A percentile compares a stretch with the other conserved stretches of the same genome.
These are phyloP conservation scores for Sarotherodon lohbergeri DNA, from an alignment of 2,113 vertebrate genomes.

Conservation along the genomic window DNA sequence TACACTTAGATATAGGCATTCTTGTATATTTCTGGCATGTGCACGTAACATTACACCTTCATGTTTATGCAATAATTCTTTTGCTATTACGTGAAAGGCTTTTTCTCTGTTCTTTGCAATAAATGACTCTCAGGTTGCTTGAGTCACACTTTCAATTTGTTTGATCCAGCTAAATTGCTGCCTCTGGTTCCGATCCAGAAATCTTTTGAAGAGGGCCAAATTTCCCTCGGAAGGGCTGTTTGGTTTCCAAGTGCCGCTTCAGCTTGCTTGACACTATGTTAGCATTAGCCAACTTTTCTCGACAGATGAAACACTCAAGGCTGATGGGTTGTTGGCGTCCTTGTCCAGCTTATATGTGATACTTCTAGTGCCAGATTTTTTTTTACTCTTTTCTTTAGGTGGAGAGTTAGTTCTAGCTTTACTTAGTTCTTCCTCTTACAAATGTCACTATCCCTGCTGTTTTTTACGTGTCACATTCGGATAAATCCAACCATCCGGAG, in stretches of 20 bases:
- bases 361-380: background rate
- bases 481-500: background rate
- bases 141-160: background rate
- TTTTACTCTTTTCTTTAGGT: background rate
- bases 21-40: background rate
- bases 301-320: background rate
- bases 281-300: background rate
- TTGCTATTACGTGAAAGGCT: background rate
- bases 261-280: background rate
- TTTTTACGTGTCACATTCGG: background rate
- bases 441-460: background rate
- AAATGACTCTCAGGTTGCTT: background rate
- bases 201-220: background rate
- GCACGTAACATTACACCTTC: background rate
- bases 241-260: background rate
- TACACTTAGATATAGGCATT: fast-evolving
- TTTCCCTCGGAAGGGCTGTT: background rate
- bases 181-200: background rate
- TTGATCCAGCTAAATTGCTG: background rate
- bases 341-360: background rate
- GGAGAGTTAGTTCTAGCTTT: background rate
- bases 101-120: background rate
- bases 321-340: background rate
- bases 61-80: background rate
- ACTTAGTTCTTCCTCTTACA: background rate